Conservation (phyloP, 2,113 vertebrate species). For the Colaptes auratus region DNA sequence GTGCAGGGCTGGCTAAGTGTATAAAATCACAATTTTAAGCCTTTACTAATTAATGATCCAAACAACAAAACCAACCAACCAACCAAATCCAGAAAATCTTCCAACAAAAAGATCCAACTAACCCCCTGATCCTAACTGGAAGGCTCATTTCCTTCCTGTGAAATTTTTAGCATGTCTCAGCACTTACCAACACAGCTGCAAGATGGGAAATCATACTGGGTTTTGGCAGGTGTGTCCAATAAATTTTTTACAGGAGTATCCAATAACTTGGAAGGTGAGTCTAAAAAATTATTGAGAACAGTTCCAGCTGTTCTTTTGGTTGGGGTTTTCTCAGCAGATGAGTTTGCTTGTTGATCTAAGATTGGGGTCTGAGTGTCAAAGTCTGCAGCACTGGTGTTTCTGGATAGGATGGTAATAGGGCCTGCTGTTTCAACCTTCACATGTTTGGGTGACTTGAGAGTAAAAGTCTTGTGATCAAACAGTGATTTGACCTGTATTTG, state of each 20-base stretch:
- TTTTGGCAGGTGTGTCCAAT: slow-evolving; percentile 92
- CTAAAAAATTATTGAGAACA: slow-evolving; percentile 89
- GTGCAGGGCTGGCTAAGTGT: background rate
- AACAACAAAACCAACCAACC: background rate
- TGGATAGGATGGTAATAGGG: slow-evolving; percentile 84
- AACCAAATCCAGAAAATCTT: background rate
- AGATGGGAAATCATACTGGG: slow-evolving; percentile 95
- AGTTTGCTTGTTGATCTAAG: slow-evolving; percentile 69
- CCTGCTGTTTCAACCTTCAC: slow-evolving; percentile 92
- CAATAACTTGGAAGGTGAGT: slow-evolving; percentile 91
- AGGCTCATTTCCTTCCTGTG: slow-evolving; percentile 51
- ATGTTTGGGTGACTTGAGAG: slow-evolving; percentile 86
- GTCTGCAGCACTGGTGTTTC: slow-evolving; percentile 78
- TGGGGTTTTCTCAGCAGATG: slow-evolving; percentile 83
- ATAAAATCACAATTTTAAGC: slow-evolving; percentile 32
- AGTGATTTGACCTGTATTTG: slow-evolving; percentile 89
- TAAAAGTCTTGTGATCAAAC: slow-evolving; percentile 88
- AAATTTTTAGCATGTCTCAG: slow-evolving; percentile 13
- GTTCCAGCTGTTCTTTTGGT: slow-evolving; percentile 87
- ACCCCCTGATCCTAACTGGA: background rate
- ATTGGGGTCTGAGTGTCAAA: slow-evolving; percentile 59
- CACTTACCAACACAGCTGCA: slow-evolving; percentile 96
- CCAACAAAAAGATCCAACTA: slow-evolving; percentile 4
- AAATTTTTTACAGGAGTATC: slow-evolving; percentile 87
- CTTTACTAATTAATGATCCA: slow-evolving; percentile 16